Evolutionary conservation across 2,113 vertebrate species (phyloP).

Genomic region (Apodemus sylvaticus): DNA sequence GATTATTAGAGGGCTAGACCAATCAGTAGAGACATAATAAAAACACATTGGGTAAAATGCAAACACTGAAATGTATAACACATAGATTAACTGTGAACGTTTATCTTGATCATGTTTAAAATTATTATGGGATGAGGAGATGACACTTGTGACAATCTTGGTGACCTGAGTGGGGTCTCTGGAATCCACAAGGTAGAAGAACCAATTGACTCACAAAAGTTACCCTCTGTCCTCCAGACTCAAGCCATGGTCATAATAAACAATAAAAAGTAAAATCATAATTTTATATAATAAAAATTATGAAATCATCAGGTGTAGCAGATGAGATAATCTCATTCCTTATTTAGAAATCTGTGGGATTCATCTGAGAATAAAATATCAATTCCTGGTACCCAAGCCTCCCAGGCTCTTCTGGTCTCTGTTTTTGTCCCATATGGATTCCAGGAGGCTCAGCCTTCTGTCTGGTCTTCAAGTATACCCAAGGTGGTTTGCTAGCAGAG

Average conservation of each 20-base stretch:
- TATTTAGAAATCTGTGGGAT: background rate
- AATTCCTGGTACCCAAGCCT: background rate
- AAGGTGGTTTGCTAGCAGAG: background rate
- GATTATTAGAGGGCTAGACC: background rate
- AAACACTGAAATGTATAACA: background rate
- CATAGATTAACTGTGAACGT: background rate
- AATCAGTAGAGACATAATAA: background rate
- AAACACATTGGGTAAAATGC: background rate
- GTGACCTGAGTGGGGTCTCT: background rate
- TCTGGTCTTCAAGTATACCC: background rate
- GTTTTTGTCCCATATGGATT: background rate
- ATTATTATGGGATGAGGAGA: too few species aligned
- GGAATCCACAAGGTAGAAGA: background rate
- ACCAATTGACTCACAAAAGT: background rate
- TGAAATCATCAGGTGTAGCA: background rate
- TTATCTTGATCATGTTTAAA: background rate
- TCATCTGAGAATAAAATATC: background rate
- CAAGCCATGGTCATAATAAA: background rate
- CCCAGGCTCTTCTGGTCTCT: background rate
- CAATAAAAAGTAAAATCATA: background rate
- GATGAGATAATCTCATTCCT: background rate
- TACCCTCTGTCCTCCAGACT: background rate
- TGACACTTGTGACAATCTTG: background rate
- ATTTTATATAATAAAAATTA: conserved; percentile 13
- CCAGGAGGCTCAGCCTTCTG: background rate